phyloP scores from a whole-genome alignment of 2,113 vertebrate genomes.

The Chloropsis hardwickii region DNA sequence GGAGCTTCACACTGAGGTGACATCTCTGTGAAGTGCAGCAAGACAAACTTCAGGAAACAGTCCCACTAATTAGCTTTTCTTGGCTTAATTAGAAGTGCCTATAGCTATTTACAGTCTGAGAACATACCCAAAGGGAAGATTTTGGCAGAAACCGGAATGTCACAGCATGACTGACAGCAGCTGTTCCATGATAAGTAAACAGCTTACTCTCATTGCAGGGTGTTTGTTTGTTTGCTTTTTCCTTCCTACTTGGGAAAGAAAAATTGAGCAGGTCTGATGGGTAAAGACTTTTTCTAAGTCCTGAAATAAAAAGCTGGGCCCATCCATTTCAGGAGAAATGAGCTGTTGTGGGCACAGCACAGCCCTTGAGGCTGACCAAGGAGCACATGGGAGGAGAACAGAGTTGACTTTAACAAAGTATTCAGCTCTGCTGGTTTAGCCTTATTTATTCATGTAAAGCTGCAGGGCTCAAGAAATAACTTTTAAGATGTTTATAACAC shows the following conservation, averaged over 20 bases:
- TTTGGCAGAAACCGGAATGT: not conserved
- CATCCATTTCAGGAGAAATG: not conserved
- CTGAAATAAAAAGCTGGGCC: not conserved
- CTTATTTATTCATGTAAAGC: not conserved
- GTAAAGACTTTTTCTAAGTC: not conserved
- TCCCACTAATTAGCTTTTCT: constrained; percentile 40
- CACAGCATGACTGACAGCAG: constrained; percentile 9
- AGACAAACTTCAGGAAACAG: constrained; percentile 34
- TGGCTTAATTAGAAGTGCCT: constrained; percentile 46
- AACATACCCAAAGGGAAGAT: not conserved
- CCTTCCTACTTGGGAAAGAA: not conserved
- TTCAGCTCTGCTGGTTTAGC: not conserved
- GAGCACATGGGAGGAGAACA: not conserved
- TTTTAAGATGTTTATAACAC: not conserved
- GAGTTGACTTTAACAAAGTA: not conserved
- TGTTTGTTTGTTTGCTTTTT: not conserved
- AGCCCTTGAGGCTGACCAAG: not conserved
- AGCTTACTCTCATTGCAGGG: not conserved
- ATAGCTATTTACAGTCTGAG: constrained; percentile 10
- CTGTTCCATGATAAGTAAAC: not conserved
- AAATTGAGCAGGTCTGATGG: not conserved
- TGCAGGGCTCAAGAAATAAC: not conserved
- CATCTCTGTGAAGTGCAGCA: not conserved
- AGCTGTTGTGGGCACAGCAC: not conserved
- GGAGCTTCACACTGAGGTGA: not conserved